Base-by-base conservation (phyloP, 2,797 vertebrate genomes). In the Typhlichthys eigenmanni region DNA sequence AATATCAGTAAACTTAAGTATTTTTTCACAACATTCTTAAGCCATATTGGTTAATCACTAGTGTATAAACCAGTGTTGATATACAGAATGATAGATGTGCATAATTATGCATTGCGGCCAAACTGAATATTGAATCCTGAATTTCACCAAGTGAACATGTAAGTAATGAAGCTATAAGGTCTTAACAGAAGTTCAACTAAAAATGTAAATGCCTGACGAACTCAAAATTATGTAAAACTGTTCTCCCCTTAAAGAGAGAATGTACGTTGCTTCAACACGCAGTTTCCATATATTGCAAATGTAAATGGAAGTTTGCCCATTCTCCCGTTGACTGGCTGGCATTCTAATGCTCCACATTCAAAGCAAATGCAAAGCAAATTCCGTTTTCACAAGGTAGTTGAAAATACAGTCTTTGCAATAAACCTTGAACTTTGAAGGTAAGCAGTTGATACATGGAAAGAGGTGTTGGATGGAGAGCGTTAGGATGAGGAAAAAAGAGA, bases 361-460 rank as follows among this genome's bases (percentile, higher is more conserved):
- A 81, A 74, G 62, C 54, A 78, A 81, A 75, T 75, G 43, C 16
- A 17, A 17, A 17, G 16, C 16, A 17, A 17, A 66, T 79, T 38
- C 56, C 19, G 17, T 76, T 79, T 81, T 73, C 71, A 79, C 63
- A 64, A 71, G 48, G 72, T 12, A 29, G 46, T 82, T 82, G 58
- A 74, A 71, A 80, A 84, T 51, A 83, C 57, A 71, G 17, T 55
- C 32, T 56, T 45, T 65, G 68, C 60, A 62, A 78, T 82, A 84
- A 76, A 87, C 60, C 74, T 53, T 78, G 66, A 87, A 82, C 72
- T 76, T 75, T 86, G 73, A 85, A 81, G 61, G 79, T 76, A 63
- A 60, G 64, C 70, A 58, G 61, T 75, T 75, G 56, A 69, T 65
- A 43, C 16, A 11, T 32, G 55, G 38, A 57, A 57, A 12, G 16